Conservation (phyloP, 1,140 invertebrate genomes). For the Phenacoccus solenopsis region DNA sequence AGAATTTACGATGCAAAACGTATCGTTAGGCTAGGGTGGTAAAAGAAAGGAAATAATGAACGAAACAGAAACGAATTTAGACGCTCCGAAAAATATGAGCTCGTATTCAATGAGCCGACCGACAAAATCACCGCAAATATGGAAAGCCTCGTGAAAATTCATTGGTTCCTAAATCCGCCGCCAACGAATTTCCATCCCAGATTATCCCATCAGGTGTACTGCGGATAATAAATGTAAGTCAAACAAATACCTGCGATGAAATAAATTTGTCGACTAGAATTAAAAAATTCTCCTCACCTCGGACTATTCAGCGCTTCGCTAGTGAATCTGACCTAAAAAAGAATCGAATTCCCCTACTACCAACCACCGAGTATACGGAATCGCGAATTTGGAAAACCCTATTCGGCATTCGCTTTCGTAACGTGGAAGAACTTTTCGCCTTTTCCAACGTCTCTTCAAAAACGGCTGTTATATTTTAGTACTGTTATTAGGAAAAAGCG, state of each 20-base stretch:
- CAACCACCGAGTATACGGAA: too few species aligned
- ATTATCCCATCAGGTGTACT: too few species aligned
- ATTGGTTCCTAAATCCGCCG: slow-evolving; percentile 12
- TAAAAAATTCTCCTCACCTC: too few species aligned
- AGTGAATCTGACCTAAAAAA: too few species aligned
- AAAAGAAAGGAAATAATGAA: slow-evolving; percentile 13
- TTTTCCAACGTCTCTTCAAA: background rate
- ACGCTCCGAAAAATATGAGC: slow-evolving; percentile 4
- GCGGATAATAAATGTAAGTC: too few species aligned
- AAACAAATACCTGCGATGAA: too few species aligned
- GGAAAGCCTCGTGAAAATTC: slow-evolving; percentile 2
- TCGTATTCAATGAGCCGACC: slow-evolving; percentile 14
- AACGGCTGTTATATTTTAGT: slow-evolving; percentile 16
- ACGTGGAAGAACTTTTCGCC: background rate
- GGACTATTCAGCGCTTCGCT: too few species aligned
- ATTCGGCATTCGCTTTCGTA: background rate
- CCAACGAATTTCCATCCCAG: too few species aligned
- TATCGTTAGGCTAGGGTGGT: background rate
- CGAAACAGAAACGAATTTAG: slow-evolving; percentile 15
- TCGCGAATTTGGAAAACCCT: slow-evolving; percentile 8
- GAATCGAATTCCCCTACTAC: too few species aligned
- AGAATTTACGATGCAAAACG: slow-evolving; percentile 16
- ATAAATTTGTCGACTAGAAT: too few species aligned
- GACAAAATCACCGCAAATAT: slow-evolving; percentile 16
- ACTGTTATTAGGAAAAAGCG: background rate